These are phyloP conservation scores for Magallana ariakensis DNA, from an alignment of 1,140 invertebrate genomes.

Conservation along the genomic window DNA sequence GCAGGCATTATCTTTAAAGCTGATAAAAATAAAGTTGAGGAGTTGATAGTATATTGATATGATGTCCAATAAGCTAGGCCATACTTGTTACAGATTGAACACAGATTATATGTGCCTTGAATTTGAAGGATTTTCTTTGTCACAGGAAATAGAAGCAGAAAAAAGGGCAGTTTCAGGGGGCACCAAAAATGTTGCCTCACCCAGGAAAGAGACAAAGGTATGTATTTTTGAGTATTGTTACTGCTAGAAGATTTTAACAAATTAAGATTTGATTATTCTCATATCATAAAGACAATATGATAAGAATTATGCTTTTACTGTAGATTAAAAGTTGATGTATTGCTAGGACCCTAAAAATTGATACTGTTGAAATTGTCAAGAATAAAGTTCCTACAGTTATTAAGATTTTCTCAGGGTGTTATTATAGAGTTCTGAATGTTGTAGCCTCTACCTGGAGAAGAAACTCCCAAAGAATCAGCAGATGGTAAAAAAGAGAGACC, in stretches of 20 bases:
- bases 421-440: neutral
- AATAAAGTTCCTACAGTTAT: too few relatives aligned
- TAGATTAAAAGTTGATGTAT: too few relatives aligned
- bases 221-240: neutral
- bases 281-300: too few relatives aligned
- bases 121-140: conserved; percentile 5
- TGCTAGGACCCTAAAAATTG: too few relatives aligned
- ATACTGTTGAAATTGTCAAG: too few relatives aligned
- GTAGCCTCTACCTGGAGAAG: conserved; percentile 37
- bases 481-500: conserved; percentile 46
- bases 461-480: conserved; percentile 1
- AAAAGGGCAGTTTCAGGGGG: conserved; percentile 63
- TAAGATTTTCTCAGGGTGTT: too few relatives aligned
- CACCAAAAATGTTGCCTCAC: conserved; percentile 39
- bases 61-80: neutral
- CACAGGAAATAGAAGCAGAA: conserved; percentile 74
- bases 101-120: neutral
- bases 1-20: neutral
- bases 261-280: neutral
- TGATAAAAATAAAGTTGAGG: neutral
- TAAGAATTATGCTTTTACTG: too few relatives aligned
- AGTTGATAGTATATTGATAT: neutral
- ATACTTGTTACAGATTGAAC: neutral
- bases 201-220: conserved; percentile 62
- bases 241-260: neutral